Base-by-base conservation (phyloP, 2,888 invertebrate species). In the Ochropacha duplaris region DNA sequence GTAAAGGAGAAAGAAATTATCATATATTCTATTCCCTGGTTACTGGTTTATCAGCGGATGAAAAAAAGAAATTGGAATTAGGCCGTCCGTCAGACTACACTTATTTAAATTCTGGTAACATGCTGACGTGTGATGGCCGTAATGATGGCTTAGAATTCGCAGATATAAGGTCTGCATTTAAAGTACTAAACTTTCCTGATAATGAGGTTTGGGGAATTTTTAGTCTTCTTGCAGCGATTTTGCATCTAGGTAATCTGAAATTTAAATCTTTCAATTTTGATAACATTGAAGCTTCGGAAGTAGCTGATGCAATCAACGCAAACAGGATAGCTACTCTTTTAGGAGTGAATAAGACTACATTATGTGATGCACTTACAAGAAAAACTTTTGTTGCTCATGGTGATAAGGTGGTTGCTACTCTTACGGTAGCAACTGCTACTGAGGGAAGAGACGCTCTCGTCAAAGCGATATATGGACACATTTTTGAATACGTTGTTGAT, bases 21-120 rank as follows among this genome's bases (percentile, higher is more conserved):
- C 99, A 99, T 83, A 97, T 99, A 64, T 99, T 99, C 90, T 99
- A 99, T 85, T 96, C 98, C 68, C 94, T 99, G 85, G 90, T 99
- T 59, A 96, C 96, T 11, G 99, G 99, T 0, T 86, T 99, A 60
- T 94, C 94, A 0, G 92, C 94, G 16, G 96, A 97, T 1, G 98
- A 99, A 79, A 97, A 96, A 76, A 94, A 94, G 62, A 95, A 94
- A 65, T 89, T 98, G 28, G 96, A 97, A 57, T 88, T 99, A 34
- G 94, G 94, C 9, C 95, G 95, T 36, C 94, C 97, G 0, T 93
- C 94, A 11, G 94, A 96, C 69, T 99, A 97, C 84, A 94, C 94
- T 71, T 98, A 98, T 82, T 92, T 99, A 39, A 96, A 95, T 64
- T 96, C 96, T 66, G 98, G 98, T 0, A 95, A 95, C 63, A 94